A percentile compares a stretch with the other conserved stretches of the same genome.
Conservation (phyloP, 1,140 invertebrate genomes). For the Tribolium madens region DNA sequence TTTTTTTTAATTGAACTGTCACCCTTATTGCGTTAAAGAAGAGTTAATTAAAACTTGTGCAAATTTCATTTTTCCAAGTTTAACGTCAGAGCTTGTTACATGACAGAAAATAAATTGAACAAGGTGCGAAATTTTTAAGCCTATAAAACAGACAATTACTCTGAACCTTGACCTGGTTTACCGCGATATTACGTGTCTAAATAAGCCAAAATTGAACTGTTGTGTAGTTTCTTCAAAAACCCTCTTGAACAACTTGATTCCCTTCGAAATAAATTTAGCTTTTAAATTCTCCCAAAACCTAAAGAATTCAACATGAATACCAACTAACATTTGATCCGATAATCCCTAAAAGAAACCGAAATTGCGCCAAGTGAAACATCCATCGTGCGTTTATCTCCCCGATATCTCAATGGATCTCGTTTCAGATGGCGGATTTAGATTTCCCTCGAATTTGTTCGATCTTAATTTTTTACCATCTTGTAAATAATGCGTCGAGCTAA, state of each 20-base stretch:
- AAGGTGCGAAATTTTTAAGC: neutral
- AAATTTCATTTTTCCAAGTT: constrained; percentile 18
- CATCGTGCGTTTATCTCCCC: constrained; percentile 9
- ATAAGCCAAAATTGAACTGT: no score
- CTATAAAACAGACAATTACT: no score
- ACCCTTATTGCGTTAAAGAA: constrained; percentile 17
- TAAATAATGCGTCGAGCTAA: constrained; percentile 26
- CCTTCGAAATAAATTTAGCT: neutral
- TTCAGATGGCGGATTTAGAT: constrained; percentile 24
- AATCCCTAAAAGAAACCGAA: constrained; percentile 13
- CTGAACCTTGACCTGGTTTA: no score
- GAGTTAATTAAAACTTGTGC: constrained; percentile 27
- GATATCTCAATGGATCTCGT: constrained; percentile 30
- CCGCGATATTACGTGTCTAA: no score
- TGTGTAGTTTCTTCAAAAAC: no score
- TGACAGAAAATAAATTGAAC: constrained; percentile 7
- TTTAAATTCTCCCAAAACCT: neutral
- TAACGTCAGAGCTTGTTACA: constrained; percentile 4
- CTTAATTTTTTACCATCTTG: constrained; percentile 1
- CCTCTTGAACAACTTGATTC: no score
- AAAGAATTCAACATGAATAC: constrained; percentile 13
- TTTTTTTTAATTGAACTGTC: constrained; percentile 27
- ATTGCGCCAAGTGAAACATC: constrained; percentile 23
- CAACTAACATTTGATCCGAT: constrained; percentile 19
- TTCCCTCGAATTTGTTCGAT: constrained; percentile 24